Evolutionary conservation across 2,888 invertebrate species (phyloP).

Genomic region (Phytoseiulus persimilis): DNA sequence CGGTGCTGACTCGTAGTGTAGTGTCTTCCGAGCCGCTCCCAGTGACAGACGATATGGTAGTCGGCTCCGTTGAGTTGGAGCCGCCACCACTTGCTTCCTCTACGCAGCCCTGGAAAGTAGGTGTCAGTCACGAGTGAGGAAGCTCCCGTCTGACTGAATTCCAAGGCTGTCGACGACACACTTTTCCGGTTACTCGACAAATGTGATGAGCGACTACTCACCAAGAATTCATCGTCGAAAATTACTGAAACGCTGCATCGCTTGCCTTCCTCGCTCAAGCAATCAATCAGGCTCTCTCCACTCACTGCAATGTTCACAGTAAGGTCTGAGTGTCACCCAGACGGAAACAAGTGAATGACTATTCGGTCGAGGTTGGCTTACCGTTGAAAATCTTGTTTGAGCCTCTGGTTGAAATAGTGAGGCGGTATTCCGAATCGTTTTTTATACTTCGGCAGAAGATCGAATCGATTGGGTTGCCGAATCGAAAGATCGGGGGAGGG

Average conservation of each 20-base stretch:
- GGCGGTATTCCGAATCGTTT: background rate
- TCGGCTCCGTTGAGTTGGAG: too few species aligned
- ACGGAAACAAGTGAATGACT: background rate
- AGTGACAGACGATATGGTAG: too few species aligned
- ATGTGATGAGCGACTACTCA: background rate
- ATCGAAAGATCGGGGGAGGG: background rate
- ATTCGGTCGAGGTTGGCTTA: background rate
- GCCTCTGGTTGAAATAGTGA: background rate
- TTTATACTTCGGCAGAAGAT: background rate
- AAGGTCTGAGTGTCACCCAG: too few species aligned
- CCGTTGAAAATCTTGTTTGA: background rate
- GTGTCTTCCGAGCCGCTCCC: too few species aligned
- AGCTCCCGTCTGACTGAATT: too few species aligned
- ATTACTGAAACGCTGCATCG: background rate
- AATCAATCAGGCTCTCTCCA: background rate
- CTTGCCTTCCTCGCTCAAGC: background rate
- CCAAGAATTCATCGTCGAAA: background rate
- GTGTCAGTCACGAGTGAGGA: too few species aligned
- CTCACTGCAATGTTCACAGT: background rate
- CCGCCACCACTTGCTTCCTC: too few species aligned
- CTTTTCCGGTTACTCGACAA: background rate
- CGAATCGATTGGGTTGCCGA: background rate
- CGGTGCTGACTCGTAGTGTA: too few species aligned
- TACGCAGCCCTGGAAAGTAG: too few species aligned
- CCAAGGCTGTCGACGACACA: background rate